Evolutionary conservation across 2,113 vertebrate genomes (phyloP), one percentile per base, ranked within the genome.

Genomic region (Ceyx margarethae): DNA sequence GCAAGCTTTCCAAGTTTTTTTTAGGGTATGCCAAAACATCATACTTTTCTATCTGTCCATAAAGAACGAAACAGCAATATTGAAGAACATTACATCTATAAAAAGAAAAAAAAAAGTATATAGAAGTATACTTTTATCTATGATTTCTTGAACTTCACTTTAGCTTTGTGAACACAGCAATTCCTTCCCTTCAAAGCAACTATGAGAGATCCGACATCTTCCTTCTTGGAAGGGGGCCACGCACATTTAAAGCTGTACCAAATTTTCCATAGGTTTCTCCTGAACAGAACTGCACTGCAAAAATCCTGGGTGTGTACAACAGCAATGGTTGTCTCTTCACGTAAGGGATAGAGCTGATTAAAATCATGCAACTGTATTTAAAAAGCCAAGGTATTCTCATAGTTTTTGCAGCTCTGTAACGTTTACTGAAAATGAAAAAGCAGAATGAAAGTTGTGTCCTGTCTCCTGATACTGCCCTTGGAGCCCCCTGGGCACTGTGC

Each of bases 1-100:
- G 74, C 50, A 93, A 79, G 93, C 81, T 95, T 90, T 79, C 72
- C 67, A 54, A 69, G 77, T 91, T 87, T 90, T 94, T 88, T 78
- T 68, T 69, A 51, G 40, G 17, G 35, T 71, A 66, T 53, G 53
- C 83, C 81, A 83, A 89, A 89, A 58, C 57, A 83, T 62, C 51
- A 33, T n/a, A 84, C 46, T 75, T 88, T 66, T 73, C 54, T 91
- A 26, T 35, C 67, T 87, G 45, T 28, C 43, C 25, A 65, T 20
- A 67, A 74, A 67, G 45, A n/a, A 72, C 13, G n/a, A 81, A 91
- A 62, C 5, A 81, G 10, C 28, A 80, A 13, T 26, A 89, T 60
- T 68, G 46, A 79, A 94, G 46, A 84, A 67, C 28, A 73, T 14
- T 43, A 3, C 19, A 58, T 42, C 42, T 74, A 31, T 61, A 64